A percentile compares a stretch with the other conserved stretches of the same genome.
Conservation (phyloP, 2,888 invertebrate genomes). For the Trimorus sp. region DNA sequence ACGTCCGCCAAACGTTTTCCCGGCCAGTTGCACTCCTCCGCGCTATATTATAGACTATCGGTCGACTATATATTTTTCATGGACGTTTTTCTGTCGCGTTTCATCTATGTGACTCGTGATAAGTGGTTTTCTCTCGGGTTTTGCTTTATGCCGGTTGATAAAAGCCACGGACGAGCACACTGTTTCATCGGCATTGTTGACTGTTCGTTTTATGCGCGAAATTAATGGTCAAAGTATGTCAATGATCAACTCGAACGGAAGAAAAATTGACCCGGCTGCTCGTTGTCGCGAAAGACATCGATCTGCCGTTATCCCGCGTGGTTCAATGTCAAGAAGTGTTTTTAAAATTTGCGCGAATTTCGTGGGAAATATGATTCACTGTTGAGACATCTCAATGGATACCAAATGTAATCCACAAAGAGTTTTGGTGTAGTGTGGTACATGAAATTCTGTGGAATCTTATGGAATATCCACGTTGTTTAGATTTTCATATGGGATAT, state of each 20-base stretch:
- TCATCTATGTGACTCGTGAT: slow-evolving; percentile 66
- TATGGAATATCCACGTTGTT: no score
- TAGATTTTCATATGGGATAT: no score
- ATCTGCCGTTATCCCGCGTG: slow-evolving; percentile 15
- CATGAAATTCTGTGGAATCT: no score
- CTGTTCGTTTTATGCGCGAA: slow-evolving; percentile 53
- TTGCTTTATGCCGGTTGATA: slow-evolving; percentile 60
- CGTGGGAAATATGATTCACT: no score
- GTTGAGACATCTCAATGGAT: no score
- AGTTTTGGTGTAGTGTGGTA: no score
- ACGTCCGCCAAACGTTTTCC: slow-evolving; percentile 73
- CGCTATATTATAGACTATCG: slow-evolving; percentile 67
- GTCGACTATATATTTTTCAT: slow-evolving; percentile 65
- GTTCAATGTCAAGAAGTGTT: slow-evolving; percentile 26
- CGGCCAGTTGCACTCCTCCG: slow-evolving; percentile 61
- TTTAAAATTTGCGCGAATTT: neutral
- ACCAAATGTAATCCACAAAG: no score
- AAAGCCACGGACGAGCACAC: slow-evolving; percentile 50
- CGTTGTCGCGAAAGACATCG: slow-evolving; percentile 30
- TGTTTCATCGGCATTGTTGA: slow-evolving; percentile 63
- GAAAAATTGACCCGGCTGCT: slow-evolving; percentile 45
- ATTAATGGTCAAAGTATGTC: slow-evolving; percentile 63
- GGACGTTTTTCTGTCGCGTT: slow-evolving; percentile 66
- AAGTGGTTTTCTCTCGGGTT: slow-evolving; percentile 66
- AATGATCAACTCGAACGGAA: slow-evolving; percentile 53